Conservation (phyloP, 2,113 vertebrate species). For the Colaptes auratus region DNA sequence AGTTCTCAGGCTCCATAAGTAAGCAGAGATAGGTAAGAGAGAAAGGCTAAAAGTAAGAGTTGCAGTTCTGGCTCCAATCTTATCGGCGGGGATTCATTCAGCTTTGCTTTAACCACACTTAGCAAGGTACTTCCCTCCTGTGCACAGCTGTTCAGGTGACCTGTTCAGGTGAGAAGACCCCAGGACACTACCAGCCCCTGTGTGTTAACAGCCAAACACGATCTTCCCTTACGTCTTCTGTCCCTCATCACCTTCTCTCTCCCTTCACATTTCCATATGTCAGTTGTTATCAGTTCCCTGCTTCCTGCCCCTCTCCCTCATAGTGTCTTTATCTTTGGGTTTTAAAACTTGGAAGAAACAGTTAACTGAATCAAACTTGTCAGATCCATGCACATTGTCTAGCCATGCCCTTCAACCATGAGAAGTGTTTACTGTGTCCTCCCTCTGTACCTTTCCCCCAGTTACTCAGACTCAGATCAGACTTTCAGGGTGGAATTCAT, state of each 20-base stretch:
- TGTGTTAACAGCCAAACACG: neutral
- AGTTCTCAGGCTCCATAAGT: neutral
- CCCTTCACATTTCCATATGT: neutral
- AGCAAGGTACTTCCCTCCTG: neutral
- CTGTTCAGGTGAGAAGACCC: neutral
- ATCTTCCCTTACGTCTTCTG: neutral
- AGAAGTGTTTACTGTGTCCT: neutral
- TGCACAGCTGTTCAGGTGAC: neutral
- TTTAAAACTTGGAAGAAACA: neutral
- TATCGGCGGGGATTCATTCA: neutral
- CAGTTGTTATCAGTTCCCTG: neutral
- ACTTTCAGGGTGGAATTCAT: neutral
- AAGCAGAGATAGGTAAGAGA: neutral
- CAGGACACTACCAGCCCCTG: neutral
- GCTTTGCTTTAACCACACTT: neutral
- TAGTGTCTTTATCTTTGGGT: neutral
- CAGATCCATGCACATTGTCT: fast-evolving
- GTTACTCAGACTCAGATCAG: neutral
- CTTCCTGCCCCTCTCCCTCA: neutral
- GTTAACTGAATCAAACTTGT: neutral
- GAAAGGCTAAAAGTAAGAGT: fast-evolving
- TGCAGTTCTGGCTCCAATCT: neutral
- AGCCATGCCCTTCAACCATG: neutral
- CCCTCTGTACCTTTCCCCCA: neutral
- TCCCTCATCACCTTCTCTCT: neutral